phyloP scores from a whole-genome alignment of 2,113 vertebrate species.

The Phodopus roborovskii region DNA sequence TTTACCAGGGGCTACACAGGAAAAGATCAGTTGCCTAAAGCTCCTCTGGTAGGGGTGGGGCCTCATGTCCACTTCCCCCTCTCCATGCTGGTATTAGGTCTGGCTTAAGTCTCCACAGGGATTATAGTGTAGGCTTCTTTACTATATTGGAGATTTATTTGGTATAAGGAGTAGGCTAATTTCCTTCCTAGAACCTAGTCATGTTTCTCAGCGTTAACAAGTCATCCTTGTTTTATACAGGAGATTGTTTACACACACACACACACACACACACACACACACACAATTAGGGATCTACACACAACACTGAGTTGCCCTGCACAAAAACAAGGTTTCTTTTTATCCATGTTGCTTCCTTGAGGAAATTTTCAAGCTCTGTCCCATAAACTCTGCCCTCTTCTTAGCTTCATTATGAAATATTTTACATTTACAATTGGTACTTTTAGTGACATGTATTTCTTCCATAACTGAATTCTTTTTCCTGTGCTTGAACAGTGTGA shows the following conservation, averaged over 20 bases:
- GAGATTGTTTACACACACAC: not conserved
- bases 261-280: not conserved
- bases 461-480: not conserved
- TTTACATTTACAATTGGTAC: not conserved
- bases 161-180: not conserved
- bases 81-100: not conserved
- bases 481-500: not conserved
- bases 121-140: not conserved
- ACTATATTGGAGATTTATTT: not conserved
- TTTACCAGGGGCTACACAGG: not conserved
- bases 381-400: not conserved
- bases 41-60: fast-evolving
- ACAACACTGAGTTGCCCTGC: not conserved
- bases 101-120: not conserved
- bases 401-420: not conserved
- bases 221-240: not conserved
- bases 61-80: not conserved
- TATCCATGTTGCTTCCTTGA: not conserved
- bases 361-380: conserved; percentile 4
- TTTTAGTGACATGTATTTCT: not conserved
- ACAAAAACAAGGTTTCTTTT: not conserved
- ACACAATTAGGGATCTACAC: not conserved
- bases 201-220: not conserved
- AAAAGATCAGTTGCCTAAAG: not conserved
- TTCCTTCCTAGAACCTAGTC: not conserved